phyloP scores from a whole-genome alignment of 2,113 vertebrate species.

The Sigmodon hispidus region DNA sequence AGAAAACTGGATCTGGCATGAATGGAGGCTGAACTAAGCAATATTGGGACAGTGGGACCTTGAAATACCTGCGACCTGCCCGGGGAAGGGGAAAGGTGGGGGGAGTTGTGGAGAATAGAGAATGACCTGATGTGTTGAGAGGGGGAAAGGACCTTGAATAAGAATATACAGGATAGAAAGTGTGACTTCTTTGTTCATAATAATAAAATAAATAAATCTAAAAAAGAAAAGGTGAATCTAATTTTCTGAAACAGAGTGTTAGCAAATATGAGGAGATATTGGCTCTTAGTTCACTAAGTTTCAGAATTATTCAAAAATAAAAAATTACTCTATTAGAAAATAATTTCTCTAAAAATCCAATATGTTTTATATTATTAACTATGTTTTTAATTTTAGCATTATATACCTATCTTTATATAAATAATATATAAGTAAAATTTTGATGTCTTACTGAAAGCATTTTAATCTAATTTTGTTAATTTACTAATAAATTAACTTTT shows the following conservation, averaged over 20 bases:
- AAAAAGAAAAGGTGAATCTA: background rate
- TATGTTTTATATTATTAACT: too few relatives aligned
- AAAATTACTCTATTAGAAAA: background rate
- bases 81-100: too few relatives aligned
- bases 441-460: slow-evolving; percentile 9
- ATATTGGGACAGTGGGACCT: too few relatives aligned
- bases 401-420: background rate
- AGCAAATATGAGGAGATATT: background rate
- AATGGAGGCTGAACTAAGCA: too few relatives aligned
- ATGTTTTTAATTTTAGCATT: background rate
- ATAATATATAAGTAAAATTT: background rate
- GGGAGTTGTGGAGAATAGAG: too few relatives aligned
- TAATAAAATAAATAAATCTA: too few relatives aligned
- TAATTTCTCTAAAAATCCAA: background rate
- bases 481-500: slow-evolving; percentile 7
- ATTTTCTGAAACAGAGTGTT: background rate
- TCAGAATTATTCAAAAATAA: background rate
- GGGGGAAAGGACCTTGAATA: too few relatives aligned
- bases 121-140: too few relatives aligned
- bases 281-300: background rate
- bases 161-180: too few relatives aligned
- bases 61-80: too few relatives aligned
- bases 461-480: background rate
- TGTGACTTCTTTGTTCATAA: too few relatives aligned
- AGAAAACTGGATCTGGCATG: too few relatives aligned